phyloP scores from a whole-genome alignment of 2,797 vertebrate genomes.

The Siniperca scherzeri region DNA sequence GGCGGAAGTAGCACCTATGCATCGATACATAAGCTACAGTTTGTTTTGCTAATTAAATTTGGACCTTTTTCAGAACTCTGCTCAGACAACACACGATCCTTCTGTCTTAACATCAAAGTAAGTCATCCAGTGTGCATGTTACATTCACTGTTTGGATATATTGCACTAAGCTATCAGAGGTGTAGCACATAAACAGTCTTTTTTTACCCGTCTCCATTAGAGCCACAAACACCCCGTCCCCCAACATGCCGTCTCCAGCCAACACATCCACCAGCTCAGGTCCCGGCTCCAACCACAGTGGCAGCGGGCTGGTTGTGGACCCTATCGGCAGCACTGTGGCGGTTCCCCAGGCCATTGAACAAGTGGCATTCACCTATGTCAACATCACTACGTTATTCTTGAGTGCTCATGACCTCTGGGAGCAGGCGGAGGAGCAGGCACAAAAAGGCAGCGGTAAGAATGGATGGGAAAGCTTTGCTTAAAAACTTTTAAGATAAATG shows the following conservation, averaged over 20 bases:
- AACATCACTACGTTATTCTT: conserved; percentile 93
- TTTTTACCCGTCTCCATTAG: conserved; percentile 69
- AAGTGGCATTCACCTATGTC: conserved; percentile 90
- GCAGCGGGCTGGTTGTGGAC: conserved; percentile 32
- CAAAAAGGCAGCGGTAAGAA: conserved; percentile 89
- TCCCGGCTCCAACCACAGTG: conserved; percentile 76
- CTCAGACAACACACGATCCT: conserved; percentile 83
- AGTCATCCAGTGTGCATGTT: conserved; percentile 41
- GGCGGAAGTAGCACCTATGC: neutral
- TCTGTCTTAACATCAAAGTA: conserved; percentile 89
- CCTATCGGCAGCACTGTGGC: conserved; percentile 73
- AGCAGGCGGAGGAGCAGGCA: conserved; percentile 90
- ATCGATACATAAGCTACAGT: neutral
- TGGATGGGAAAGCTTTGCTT: neutral
- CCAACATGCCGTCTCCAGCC: conserved; percentile 89
- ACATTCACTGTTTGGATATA: neutral
- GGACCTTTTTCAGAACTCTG: conserved; percentile 82
- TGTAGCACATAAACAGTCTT: neutral
- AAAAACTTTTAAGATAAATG: neutral
- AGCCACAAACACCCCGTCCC: conserved; percentile 87
- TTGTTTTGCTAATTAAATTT: conserved; percentile 6
- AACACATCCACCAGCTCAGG: conserved; percentile 81
- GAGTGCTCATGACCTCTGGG: conserved; percentile 92
- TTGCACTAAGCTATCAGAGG: neutral
- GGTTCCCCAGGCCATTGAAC: conserved; percentile 88